Percentiles rank a stretch among this genome's conserved stretches.
phyloP scores from a whole-genome alignment of 2,113 vertebrate species.

The Pseudorasbora parva region DNA sequence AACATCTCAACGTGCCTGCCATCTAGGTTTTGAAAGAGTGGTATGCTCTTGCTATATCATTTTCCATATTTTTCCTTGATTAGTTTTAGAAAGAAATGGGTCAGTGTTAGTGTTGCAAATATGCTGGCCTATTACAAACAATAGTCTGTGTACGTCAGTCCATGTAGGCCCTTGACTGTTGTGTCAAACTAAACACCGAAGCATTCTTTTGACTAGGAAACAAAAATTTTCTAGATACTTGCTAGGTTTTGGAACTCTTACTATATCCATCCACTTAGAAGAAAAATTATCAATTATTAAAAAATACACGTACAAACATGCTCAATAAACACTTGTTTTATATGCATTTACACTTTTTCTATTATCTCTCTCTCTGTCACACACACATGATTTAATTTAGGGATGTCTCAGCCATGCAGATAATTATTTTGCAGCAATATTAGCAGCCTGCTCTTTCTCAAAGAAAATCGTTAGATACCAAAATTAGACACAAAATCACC shows the following conservation, averaged over 20 bases:
- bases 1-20: not conserved
- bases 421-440: conserved; percentile 49
- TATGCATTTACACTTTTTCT: not conserved
- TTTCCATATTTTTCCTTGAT: not conserved
- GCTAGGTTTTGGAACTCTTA: not conserved
- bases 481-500: conserved; percentile 52
- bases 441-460: conserved; percentile 43
- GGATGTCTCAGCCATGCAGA: conserved; percentile 46
- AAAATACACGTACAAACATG: conserved; percentile 30
- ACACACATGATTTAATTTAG: not conserved
- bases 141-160: no score
- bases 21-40: not conserved
- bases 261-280: not conserved
- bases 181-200: not conserved
- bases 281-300: not conserved
- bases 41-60: not conserved
- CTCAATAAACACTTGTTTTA: not conserved
- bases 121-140: not conserved
- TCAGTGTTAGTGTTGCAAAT: not conserved
- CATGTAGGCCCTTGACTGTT: no score
- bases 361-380: not conserved
- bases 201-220: not conserved
- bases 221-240: not conserved
- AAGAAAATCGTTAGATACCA: conserved; percentile 52
- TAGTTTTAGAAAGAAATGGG: not conserved